phyloP scores from a whole-genome alignment of 2,113 vertebrate species.

The Ophthalmolycus amberensis region DNA sequence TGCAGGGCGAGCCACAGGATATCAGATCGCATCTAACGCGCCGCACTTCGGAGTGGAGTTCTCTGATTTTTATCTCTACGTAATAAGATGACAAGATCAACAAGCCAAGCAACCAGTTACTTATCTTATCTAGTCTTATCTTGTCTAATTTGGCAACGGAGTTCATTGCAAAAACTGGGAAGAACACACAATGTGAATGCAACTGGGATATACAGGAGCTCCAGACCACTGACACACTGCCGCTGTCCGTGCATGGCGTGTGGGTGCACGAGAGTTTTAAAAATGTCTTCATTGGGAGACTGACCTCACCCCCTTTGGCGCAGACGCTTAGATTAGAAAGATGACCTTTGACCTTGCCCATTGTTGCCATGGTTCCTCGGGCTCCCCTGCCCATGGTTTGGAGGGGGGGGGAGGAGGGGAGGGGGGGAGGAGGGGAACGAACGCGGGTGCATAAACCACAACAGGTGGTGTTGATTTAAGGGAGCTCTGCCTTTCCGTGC shows the following conservation, averaged over 20 bases:
- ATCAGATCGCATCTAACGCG: slow-evolving; percentile 42
- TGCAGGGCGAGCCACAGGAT: slow-evolving; percentile 46
- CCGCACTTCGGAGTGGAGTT: slow-evolving; percentile 28
- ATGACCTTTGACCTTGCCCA: slow-evolving; percentile 72
- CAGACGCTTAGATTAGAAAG: slow-evolving; percentile 72
- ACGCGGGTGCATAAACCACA: slow-evolving; percentile 72
- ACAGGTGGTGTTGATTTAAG: slow-evolving; percentile 85
- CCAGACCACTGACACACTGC: not conserved
- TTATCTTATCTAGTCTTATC: slow-evolving; percentile 53
- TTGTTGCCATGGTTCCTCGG: slow-evolving; percentile 80
- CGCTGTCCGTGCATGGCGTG: not conserved
- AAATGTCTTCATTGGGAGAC: slow-evolving; percentile 62
- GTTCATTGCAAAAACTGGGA: slow-evolving; percentile 9
- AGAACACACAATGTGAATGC: not conserved
- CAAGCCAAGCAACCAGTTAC: slow-evolving; percentile 36
- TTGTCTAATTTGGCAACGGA: slow-evolving; percentile 53
- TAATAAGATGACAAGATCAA: slow-evolving; percentile 35
- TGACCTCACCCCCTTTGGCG: slow-evolving; percentile 69
- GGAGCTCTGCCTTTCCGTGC: slow-evolving; percentile 71
- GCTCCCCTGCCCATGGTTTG: slow-evolving; percentile 57
- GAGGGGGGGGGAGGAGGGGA: slow-evolving; percentile 34
- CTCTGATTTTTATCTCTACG: slow-evolving; percentile 35
- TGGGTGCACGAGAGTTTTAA: slow-evolving; percentile 34
- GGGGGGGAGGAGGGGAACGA: slow-evolving; percentile 37
- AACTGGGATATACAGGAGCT: slow-evolving; percentile 8